phyloP scores from a whole-genome alignment of 1,140 invertebrate species.

The Halotydeus destructor region DNA sequence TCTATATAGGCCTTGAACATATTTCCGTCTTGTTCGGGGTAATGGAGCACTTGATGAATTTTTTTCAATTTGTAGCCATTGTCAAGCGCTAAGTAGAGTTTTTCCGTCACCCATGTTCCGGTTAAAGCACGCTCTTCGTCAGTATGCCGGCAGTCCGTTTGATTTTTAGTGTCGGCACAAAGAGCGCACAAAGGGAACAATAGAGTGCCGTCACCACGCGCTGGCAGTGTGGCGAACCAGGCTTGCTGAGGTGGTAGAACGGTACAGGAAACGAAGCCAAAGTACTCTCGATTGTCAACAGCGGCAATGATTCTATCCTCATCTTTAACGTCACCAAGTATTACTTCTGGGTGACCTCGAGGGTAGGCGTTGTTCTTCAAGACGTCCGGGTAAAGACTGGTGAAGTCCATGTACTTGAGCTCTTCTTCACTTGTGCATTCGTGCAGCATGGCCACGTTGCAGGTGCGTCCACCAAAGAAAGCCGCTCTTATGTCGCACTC shows the following conservation, averaged over 20 bases:
- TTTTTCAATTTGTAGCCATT: not conserved
- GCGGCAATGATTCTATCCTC: not conserved
- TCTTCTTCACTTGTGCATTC: conserved; percentile 9
- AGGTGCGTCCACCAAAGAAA: conserved; percentile 23
- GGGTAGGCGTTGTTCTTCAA: conserved; percentile 16
- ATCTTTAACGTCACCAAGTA: conserved; percentile 18
- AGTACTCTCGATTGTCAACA: conserved; percentile 8
- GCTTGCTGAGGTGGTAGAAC: conserved; percentile 13
- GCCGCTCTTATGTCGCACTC: conserved; percentile 16
- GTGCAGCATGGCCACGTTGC: conserved; percentile 19
- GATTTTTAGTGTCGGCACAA: conserved; percentile 9
- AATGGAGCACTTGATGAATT: conserved; percentile 1
- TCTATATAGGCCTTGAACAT: not conserved
- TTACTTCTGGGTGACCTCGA: conserved; percentile 22
- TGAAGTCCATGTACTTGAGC: conserved; percentile 21
- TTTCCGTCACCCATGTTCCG: conserved; percentile 23
- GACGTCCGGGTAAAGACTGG: conserved; percentile 21
- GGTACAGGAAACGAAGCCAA: conserved; percentile 19
- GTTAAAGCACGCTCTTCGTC: conserved; percentile 20
- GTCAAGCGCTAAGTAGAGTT: not conserved
- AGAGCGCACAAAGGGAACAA: conserved; percentile 16
- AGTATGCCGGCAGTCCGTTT: conserved; percentile 17
- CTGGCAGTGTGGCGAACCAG: conserved; percentile 16
- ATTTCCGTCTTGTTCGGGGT: not conserved
- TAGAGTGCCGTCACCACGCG: conserved; percentile 9